These are phyloP conservation scores for Microplitis mediator DNA, from an alignment of 1,140 invertebrate species.

Conservation along the genomic window DNA sequence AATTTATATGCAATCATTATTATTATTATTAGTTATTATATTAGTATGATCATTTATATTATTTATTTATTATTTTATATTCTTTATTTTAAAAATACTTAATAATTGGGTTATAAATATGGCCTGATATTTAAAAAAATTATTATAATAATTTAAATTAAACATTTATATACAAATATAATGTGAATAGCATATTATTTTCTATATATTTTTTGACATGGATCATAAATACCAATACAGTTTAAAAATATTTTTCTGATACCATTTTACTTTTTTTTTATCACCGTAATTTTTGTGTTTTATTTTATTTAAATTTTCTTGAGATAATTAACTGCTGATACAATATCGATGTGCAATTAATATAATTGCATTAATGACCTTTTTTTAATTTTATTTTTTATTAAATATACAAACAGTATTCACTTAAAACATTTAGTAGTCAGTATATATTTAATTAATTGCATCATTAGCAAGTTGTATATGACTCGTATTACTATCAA, in stretches of 20 bases:
- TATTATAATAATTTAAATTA: too few species aligned
- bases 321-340: background rate
- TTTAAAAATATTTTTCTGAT: too few species aligned
- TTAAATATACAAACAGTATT: slow-evolving; percentile 59
- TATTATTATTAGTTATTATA: too few species aligned
- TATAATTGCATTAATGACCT: slow-evolving; percentile 37
- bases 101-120: background rate
- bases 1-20: background rate
- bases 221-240: too few species aligned
- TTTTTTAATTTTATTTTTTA: slow-evolving; percentile 30
- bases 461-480: slow-evolving; percentile 56
- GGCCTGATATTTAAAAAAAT: background rate
- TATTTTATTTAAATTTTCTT: background rate
- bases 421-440: slow-evolving; percentile 57
- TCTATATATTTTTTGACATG: too few species aligned
- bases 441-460: slow-evolving; percentile 51
- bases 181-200: background rate
- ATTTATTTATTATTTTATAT: background rate
- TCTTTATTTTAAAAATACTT: background rate
- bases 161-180: too few species aligned
- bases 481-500: slow-evolving; percentile 55
- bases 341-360: slow-evolving; percentile 16
- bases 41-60: background rate
- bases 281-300: background rate
- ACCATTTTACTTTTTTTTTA: too few species aligned